Evolutionary conservation across 2,113 vertebrate species (phyloP).

Genomic region (Hippocampus comes): DNA sequence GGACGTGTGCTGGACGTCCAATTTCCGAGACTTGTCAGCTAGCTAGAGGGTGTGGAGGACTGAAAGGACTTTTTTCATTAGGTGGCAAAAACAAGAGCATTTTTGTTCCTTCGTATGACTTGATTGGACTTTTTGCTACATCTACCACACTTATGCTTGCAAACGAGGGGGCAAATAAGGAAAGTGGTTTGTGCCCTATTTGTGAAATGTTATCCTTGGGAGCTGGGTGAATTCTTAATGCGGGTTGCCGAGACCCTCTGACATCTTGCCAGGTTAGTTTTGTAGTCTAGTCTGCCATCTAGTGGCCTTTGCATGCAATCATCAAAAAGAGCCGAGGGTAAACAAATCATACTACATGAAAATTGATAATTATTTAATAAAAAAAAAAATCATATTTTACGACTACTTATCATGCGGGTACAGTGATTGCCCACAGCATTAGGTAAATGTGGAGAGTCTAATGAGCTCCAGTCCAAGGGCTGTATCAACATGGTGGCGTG

Average conservation of each 20-base stretch:
- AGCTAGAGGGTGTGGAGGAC: constrained; percentile 30
- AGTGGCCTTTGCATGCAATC: constrained; percentile 51
- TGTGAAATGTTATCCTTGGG: constrained; percentile 29
- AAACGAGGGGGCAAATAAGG: constrained; percentile 24
- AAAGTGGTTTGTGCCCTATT: constrained; percentile 17
- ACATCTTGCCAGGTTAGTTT: constrained; percentile 31
- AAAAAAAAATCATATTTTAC: neutral
- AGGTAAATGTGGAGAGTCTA: neutral
- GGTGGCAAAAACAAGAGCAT: constrained; percentile 36
- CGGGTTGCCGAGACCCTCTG: constrained; percentile 12
- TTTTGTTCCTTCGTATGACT: constrained; percentile 37
- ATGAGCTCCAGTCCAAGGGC: neutral
- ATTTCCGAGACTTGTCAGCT: constrained; percentile 65
- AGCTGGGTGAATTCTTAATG: constrained; percentile 24
- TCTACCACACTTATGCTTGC: constrained; percentile 36
- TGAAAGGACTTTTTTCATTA: constrained; percentile 32
- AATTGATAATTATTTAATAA: neutral
- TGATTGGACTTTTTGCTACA: constrained; percentile 25
- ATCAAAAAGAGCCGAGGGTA: neutral
- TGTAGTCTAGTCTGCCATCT: constrained; percentile 74
- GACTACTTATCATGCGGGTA: neutral
- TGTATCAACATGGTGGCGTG: neutral
- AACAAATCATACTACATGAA: neutral
- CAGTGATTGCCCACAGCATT: neutral
- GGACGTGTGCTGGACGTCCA: constrained; percentile 57